Evolutionary conservation across 2,113 vertebrate genomes (phyloP), one percentile per base, ranked within the genome.

Genomic region (Entomyzon cyanotis): DNA sequence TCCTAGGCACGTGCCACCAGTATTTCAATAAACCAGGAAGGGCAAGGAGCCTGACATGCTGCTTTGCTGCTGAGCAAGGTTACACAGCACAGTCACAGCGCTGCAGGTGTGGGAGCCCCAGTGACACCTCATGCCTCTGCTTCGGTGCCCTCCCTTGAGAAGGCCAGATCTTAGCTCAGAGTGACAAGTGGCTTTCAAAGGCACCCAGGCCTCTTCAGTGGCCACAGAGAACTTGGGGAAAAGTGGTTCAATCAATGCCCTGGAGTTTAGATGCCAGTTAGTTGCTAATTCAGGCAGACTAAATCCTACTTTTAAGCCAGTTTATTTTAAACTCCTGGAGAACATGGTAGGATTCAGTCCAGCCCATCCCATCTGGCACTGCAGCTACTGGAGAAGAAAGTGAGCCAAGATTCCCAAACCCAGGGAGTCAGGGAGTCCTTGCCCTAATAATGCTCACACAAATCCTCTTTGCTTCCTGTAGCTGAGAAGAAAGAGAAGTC

Each of bases 21-120:
- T 47, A 62, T 73, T 81, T 55, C 64, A 69, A n/a, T 39, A 62
- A 55, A 42, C 6, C 4, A 12, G 41, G n/a, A 77, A 62, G 11
- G 25, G 7, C 47, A 44, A 77, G 49, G 44, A 60, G 27, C 9
- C 35, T 12, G 1, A 27, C 0, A 0, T 0, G 1, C 52, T 1
- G 2, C 44, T 68, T 37, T 33, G 35, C 80, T 83, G 53, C 74
- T 1, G 2, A 44, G 23, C 2, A 2, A 56, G 44, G 33, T 69
- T 42, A 64, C 24, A 8, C 12, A 35, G 84, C 67, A 27, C 27
- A 63, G 42, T 12, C 49, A 19, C 2, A 2, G 50, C 74, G 59
- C 35, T 69, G 50, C 35, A 44, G 35, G 37, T 13, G 3, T 33
- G 63, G 49, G 39, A 63, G 42, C 24, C 18, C 27, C 15, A 4